Percentiles rank a stretch among this genome's conserved stretches.
Conservation (phyloP, 1,140 invertebrate species). For the Tetraneura akinire region DNA sequence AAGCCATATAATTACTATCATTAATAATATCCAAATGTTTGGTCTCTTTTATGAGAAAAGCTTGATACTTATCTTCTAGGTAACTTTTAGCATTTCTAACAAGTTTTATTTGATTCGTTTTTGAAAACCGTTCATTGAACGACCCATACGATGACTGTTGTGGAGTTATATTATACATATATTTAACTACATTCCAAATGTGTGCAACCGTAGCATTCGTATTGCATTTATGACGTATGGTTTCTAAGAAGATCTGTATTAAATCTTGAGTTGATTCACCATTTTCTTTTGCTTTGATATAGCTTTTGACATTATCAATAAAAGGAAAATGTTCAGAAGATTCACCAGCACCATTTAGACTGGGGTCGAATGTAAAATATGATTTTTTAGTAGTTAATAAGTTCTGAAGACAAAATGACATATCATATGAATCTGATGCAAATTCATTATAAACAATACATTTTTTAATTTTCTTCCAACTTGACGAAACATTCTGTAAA, state of each 20-base stretch:
- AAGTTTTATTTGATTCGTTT: slow-evolving; percentile 33
- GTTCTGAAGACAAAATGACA: slow-evolving; percentile 43
- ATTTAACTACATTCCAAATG: slow-evolving; percentile 45
- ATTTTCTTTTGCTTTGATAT: not conserved
- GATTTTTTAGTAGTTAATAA: not conserved
- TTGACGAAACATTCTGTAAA: not conserved
- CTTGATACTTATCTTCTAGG: slow-evolving; percentile 33
- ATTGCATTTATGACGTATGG: not conserved
- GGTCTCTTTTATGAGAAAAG: slow-evolving; percentile 34
- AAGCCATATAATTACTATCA: not conserved
- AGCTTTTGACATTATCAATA: not conserved
- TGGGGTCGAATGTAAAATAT: slow-evolving; percentile 16
- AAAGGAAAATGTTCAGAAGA: slow-evolving; percentile 1
- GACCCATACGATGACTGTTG: slow-evolving; percentile 9
- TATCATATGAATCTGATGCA: slow-evolving; percentile 36
- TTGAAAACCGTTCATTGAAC: slow-evolving; percentile 15
- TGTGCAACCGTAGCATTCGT: not conserved
- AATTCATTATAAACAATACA: slow-evolving; percentile 14
- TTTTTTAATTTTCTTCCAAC: slow-evolving; percentile 33
- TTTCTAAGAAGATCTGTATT: slow-evolving; percentile 25
- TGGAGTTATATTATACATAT: slow-evolving; percentile 33
- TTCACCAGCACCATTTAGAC: not conserved
- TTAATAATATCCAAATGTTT: slow-evolving; percentile 25
- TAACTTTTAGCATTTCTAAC: slow-evolving; percentile 43
- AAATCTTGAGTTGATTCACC: not conserved